Conservation (phyloP, 2,888 invertebrate species). For the Cephus pygmeus region DNA sequence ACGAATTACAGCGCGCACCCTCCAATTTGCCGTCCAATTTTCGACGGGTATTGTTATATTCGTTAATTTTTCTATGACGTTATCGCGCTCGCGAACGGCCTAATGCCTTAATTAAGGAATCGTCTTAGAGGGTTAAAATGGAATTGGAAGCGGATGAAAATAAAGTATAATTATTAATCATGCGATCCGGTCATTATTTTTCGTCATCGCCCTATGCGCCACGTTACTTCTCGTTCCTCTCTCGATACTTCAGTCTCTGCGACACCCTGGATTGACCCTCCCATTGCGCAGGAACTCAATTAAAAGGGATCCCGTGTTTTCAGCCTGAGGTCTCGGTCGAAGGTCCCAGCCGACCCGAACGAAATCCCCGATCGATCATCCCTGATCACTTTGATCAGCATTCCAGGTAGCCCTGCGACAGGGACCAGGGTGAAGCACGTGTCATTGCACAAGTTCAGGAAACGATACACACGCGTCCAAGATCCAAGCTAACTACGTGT, state of each 20-base stretch:
- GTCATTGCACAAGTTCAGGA: too few relatives aligned
- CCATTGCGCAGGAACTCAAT: not conserved
- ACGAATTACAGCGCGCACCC: conserved; percentile 5
- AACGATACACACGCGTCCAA: too few relatives aligned
- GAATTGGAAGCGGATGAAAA: conserved; percentile 6
- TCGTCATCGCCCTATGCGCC: not conserved
- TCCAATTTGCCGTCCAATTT: conserved; percentile 4
- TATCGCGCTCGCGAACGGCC: not conserved
- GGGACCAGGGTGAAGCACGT: too few relatives aligned
- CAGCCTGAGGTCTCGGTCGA: not conserved
- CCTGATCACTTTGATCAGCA: too few relatives aligned
- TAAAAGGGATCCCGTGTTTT: not conserved
- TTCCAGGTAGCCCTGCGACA: too few relatives aligned
- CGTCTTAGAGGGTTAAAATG: not conserved
- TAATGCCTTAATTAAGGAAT: conserved; percentile 3
- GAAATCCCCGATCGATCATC: too few relatives aligned
- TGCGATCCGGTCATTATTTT: conserved; percentile 22
- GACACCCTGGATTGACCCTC: too few relatives aligned
- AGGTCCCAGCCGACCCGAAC: too few relatives aligned
- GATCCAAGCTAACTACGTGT: too few relatives aligned
- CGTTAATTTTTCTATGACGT: conserved; percentile 3
- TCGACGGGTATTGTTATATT: conserved; percentile 1
- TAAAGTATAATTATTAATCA: conserved; percentile 20
- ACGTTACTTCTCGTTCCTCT: not conserved
- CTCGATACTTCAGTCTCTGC: too few relatives aligned